Evolutionary conservation across 2,113 vertebrate genomes (phyloP), one percentile per base, ranked within the genome.

Genomic region (Lynx canadensis): DNA sequence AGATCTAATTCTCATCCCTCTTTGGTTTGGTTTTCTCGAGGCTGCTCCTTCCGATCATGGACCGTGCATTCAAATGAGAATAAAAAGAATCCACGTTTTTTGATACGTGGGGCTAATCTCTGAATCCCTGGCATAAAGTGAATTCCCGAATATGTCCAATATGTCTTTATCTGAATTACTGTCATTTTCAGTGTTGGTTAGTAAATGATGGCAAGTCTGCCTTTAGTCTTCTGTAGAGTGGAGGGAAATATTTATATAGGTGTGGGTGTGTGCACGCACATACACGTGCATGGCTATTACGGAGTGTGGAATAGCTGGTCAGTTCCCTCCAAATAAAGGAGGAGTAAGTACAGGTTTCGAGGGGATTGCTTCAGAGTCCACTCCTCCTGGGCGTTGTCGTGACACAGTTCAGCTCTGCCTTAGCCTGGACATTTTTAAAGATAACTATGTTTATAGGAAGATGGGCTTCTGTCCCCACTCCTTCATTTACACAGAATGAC

Each of bases 401-500:
- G 85, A 16, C 60, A 38, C 91, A 68, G 96, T 96, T 97, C 91
- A 93, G 95, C 95, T 97, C 96, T 80, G 69, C 95, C 82, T 52
- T 50, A 60, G 81, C 63, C 80, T 55, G 96, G 95, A 55, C 97
- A 95, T 95, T 98, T 98, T 98, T 97, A 87, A 95, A 97, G 95
- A 98, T 97, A 98, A 96, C 93, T 98, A 38, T 98, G 94, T 98
- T 98, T 98, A 63, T 81, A 88, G 92, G 89, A 98, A 94, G 99
- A 99, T 98, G 98, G 98, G 99, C 99, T 99, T 99, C 99, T 99
- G 29, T 57, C 21, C 25, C 48, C 79, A 66, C 52, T 38, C 60
- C 98, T 99, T 98, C 99, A 99, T 99, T 99, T 99, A 99, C 99
- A 99, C 99, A 99, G 99, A 99, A 99, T 99, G 98, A 99, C 99